phyloP scores from a whole-genome alignment of 2,113 vertebrate species.

The Merops nubicus region DNA sequence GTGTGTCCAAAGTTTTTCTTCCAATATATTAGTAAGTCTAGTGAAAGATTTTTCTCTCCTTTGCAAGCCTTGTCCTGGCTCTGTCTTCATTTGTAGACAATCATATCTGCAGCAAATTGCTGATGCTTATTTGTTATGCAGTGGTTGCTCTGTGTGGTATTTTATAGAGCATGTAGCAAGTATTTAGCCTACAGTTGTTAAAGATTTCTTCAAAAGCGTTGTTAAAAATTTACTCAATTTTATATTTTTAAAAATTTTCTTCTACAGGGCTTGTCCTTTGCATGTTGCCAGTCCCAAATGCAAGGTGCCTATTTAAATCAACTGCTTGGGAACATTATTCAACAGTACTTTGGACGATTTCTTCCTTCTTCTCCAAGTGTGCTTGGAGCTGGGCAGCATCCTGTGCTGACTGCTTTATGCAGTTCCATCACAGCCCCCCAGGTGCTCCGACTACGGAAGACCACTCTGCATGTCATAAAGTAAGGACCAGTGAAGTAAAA shows the following conservation, averaged over 20 bases:
- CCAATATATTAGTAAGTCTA: not conserved
- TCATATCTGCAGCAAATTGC: not conserved
- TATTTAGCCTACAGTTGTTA: not conserved
- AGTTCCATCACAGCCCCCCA: conserved; percentile 67
- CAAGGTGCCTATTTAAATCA: conserved; percentile 88
- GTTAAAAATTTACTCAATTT: not conserved
- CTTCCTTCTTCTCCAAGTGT: conserved; percentile 80
- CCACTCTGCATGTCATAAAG: conserved; percentile 71
- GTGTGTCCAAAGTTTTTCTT: not conserved
- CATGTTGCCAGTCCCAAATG: conserved; percentile 83
- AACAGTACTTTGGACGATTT: conserved; percentile 91
- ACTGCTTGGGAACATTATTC: conserved; percentile 84
- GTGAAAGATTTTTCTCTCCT: not conserved
- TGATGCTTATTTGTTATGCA: not conserved
- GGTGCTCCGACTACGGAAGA: conserved; percentile 68
- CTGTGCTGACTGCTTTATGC: conserved; percentile 84
- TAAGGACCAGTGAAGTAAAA: not conserved
- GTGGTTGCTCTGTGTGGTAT: not conserved
- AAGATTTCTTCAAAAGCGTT: not conserved
- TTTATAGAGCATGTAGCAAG: not conserved
- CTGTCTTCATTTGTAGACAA: not conserved
- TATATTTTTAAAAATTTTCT: not conserved
- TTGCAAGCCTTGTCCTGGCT: not conserved
- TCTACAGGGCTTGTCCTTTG: conserved; percentile 87
- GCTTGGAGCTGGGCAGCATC: conserved; percentile 81